Conservation (phyloP, 2,797 vertebrate genomes). For the Aeoliscus strigatus region DNA sequence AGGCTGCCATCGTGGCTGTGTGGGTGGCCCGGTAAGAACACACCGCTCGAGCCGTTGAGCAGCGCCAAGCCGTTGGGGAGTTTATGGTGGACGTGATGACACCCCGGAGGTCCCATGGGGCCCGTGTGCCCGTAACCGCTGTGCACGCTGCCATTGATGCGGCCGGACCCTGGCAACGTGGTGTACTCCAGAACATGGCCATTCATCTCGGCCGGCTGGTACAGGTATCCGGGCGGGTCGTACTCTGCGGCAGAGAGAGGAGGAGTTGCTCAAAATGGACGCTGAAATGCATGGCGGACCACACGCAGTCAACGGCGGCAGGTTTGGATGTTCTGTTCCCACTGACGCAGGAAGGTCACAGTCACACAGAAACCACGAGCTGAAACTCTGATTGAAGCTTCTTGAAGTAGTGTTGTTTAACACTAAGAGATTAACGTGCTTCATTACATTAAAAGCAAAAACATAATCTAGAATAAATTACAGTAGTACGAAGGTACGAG, state of each 20-base stretch:
- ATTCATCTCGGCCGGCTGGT: constrained; percentile 82
- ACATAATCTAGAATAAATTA: too few relatives aligned
- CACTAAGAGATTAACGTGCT: too few relatives aligned
- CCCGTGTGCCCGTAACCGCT: constrained; percentile 74
- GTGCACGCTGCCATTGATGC: constrained; percentile 76
- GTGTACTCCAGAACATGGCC: constrained; percentile 87
- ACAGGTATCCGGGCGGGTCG: constrained; percentile 87
- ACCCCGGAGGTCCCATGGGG: constrained; percentile 73
- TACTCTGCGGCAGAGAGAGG: constrained; percentile 76
- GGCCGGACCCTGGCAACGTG: constrained; percentile 72
- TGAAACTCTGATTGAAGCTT: too few relatives aligned
- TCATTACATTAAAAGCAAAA: too few relatives aligned
- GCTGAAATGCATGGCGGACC: neutral
- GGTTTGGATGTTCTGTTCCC: too few relatives aligned
- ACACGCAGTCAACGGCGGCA: too few relatives aligned
- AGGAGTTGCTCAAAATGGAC: neutral
- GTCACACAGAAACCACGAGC: too few relatives aligned
- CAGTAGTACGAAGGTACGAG: too few relatives aligned
- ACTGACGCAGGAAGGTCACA: too few relatives aligned
- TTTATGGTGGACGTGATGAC: constrained; percentile 86
- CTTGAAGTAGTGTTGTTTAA: too few relatives aligned
- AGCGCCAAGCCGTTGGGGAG: constrained; percentile 74
- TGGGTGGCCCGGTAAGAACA: constrained; percentile 69
- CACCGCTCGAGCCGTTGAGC: constrained; percentile 72
- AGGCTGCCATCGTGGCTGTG: constrained; percentile 71